A percentile compares a stretch with the other conserved stretches of the same genome.
Evolutionary conservation across 2,797 vertebrate genomes (phyloP).

Genomic region (Buceros bicornis): DNA sequence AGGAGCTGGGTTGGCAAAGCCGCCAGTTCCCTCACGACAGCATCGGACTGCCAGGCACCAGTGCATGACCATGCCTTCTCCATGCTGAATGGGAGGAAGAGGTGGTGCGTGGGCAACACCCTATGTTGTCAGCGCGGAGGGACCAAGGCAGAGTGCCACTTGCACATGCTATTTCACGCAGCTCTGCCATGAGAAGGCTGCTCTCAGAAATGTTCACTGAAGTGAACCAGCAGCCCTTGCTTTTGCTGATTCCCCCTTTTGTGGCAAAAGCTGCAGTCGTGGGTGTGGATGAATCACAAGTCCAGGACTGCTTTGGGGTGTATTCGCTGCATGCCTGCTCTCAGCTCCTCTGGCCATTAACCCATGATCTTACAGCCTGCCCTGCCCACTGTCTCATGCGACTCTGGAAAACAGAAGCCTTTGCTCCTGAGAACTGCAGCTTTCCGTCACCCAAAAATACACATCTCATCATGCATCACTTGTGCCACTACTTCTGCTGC

Average conservation of each 20-base stretch:
- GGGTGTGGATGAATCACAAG: neutral
- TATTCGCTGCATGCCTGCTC: accelerated
- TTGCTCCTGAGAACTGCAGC: neutral
- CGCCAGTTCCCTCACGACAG: slow-evolving; percentile 26
- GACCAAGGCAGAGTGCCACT: neutral
- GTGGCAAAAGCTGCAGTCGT: accelerated
- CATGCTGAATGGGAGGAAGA: slow-evolving; percentile 77
- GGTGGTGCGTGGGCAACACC: slow-evolving; percentile 67
- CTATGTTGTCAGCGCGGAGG: slow-evolving; percentile 15
- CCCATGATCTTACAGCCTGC: neutral
- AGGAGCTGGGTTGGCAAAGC: neutral
- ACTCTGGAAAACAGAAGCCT: neutral
- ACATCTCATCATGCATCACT: neutral
- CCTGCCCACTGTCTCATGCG: neutral
- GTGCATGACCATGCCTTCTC: neutral
- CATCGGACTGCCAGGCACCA: neutral
- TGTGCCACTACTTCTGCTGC: neutral
- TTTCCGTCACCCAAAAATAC: neutral
- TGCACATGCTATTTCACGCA: neutral
- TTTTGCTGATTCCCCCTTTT: neutral
- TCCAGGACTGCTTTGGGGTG: neutral
- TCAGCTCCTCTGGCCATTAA: neutral
- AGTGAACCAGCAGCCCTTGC: accelerated
- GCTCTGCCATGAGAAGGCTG: neutral
- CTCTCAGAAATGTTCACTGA: neutral